Base-by-base conservation (phyloP, 2,888 invertebrate species). In the Pandemis heparana region DNA sequence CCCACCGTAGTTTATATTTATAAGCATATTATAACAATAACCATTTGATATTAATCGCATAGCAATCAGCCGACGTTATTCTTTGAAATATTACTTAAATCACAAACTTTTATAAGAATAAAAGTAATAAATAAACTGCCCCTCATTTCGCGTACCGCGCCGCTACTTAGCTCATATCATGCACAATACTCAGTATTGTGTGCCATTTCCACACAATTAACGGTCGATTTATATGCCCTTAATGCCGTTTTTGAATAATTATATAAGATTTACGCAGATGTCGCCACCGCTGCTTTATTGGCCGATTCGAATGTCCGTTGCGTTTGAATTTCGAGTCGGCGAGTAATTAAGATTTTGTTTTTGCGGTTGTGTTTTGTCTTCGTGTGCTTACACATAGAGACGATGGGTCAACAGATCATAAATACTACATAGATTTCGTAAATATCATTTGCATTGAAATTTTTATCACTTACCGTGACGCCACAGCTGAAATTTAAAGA, bases 161-260 rank as follows among this genome's bases (percentile, higher is more conserved):
- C 16, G 43, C 65, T 62, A 38, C 62, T 69, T 56, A 70, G 70
- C 53, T 66, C 51, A 39, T 64, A 66, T 70, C 61, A 66, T 70
- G 70, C 65, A 74, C 70, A 74, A 70, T 70, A 74, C 74, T 84
- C 80, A 80, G 88, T 87, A 92, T 92, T 92, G 90, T 90, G 86
- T 83, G 84, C 84, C 86, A 82, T 88, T 90, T 92, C 90, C 86
- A 83, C 90, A 87, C 90, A 90, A 90, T 90, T 91, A 89, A 86
- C 86, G 85, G 84, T 79, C 82, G 87, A 90, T 90, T 90, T 91
- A 91, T 91, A 88, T 87, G 84, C 88, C 89, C 85, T 86, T 90
- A 89, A 87, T 86, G 83, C 77, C 70, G 82, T 81, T 87, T 89
- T 87, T 91, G 91, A 91, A 92, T 91, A 91, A 91, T 91, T 92